Evolutionary conservation across 2,888 invertebrate genomes (phyloP).

Genomic region (Drosophila melanosoma): DNA sequence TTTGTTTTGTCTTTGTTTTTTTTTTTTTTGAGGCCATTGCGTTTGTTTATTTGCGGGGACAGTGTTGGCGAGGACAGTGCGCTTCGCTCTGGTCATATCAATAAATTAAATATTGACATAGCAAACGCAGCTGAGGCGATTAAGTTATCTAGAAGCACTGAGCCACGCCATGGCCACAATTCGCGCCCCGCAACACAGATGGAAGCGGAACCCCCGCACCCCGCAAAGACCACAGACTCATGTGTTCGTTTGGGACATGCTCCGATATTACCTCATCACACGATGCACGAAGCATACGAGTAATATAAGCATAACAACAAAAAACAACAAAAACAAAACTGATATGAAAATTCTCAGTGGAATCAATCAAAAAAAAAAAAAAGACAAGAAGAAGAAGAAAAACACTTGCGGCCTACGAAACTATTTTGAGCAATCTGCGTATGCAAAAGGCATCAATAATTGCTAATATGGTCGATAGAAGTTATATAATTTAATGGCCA

Average conservation of each 20-base stretch:
- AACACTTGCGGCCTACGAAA: conserved; percentile 34
- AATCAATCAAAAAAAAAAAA: conserved; percentile 45
- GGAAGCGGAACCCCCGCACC: not conserved
- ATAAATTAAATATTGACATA: conserved; percentile 63
- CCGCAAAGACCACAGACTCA: conserved; percentile 17
- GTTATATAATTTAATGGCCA: conserved; percentile 66
- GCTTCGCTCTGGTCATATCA: conserved; percentile 19
- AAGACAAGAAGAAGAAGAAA: conserved; percentile 1
- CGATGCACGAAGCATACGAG: too few relatives aligned
- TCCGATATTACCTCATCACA: conserved; percentile 55
- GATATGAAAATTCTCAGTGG: conserved; percentile 23
- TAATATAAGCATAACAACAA: conserved; percentile 3
- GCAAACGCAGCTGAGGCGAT: conserved; percentile 41
- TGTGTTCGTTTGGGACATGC: not conserved
- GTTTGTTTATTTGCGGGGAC: conserved; percentile 26
- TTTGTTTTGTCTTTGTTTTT: not conserved
- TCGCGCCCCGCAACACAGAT: conserved; percentile 1
- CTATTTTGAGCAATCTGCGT: conserved; percentile 21
- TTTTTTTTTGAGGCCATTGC: conserved; percentile 47
- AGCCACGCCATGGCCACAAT: conserved; percentile 13
- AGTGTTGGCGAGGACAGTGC: conserved; percentile 22
- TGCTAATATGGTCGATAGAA: conserved; percentile 28
- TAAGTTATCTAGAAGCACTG: conserved; percentile 46
- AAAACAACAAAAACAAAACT: conserved; percentile 7
- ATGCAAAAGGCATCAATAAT: conserved; percentile 39